Conservation (phyloP, 2,888 invertebrate genomes). For the Euplagia quadripunctaria region DNA sequence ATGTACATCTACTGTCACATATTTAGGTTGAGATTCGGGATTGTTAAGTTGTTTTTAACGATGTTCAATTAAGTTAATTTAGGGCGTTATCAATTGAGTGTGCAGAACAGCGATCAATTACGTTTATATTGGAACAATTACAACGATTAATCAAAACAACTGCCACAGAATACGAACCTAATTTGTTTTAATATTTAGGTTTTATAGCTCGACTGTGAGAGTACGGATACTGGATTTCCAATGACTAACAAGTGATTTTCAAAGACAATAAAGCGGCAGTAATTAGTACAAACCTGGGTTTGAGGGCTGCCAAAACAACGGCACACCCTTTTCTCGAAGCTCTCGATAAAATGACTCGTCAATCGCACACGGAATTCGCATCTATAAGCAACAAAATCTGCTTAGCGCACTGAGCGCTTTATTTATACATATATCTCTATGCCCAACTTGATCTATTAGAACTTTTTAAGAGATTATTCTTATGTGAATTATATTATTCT, state of each 20-base stretch:
- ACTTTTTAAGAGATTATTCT: too few relatives aligned
- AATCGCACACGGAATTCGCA: too few relatives aligned
- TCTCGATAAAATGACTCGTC: too few relatives aligned
- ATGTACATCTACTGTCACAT: background rate
- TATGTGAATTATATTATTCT: too few relatives aligned
- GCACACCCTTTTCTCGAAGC: too few relatives aligned
- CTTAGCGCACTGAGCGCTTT: too few relatives aligned
- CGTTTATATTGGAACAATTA: conserved; percentile 12
- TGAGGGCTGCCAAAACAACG: too few relatives aligned
- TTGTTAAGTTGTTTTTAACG: conserved; percentile 53
- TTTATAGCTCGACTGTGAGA: background rate
- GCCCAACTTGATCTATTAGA: too few relatives aligned
- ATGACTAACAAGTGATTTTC: background rate
- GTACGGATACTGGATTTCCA: background rate
- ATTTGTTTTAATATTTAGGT: background rate
- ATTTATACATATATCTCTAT: too few relatives aligned
- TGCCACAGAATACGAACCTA: background rate
- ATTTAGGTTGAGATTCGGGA: conserved; percentile 36
- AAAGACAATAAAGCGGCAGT: background rate
- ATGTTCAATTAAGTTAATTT: conserved; percentile 52
- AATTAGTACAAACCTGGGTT: background rate
- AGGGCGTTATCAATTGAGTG: conserved; percentile 47
- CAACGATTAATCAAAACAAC: conserved; percentile 16
- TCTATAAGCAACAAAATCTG: too few relatives aligned
- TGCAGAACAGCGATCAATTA: conserved; percentile 27